Base-by-base conservation (phyloP, 2,888 invertebrate genomes). In the Palloptera scutellata region DNA sequence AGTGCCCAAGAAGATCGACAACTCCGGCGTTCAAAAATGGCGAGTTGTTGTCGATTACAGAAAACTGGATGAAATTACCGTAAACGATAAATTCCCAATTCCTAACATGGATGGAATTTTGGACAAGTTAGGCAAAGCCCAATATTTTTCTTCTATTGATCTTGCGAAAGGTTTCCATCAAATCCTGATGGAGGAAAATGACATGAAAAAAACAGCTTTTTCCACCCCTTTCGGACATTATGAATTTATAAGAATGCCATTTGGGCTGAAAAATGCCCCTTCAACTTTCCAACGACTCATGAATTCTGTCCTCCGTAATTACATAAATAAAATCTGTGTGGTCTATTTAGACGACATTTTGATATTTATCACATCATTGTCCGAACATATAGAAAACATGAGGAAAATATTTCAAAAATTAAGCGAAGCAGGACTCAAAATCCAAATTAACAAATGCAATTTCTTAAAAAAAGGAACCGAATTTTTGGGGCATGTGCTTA, bases 301-400 rank as follows among this genome's bases (percentile, higher is more conserved):
- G 58, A 64, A 58, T 45, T 48, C 52, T 15, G 53, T 64, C 5
- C 42, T 64, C 1, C n/a, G 41, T 42, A 45, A 64, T 40, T 51
- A 59, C 20, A 64, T 64, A 11, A 64, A 59, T 59, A 41, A 42
- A 20, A 41, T 64, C n/a, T 64, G 64, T 45, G 61, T 61, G 20
- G 48, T 45, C 9, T 61, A 61, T 61, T 51, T 61, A 19, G 61
- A 61, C 13, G 64, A 59, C 20, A 64, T 64, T 12, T 13, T 58
- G 10, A 45, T 64, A 4, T 64, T 64, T 51, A 58, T 51, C 17
- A 57, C 64, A n/a, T 58, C 64, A 6, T 59, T 64, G 52, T 45
- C 48, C 12, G 64, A 64, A 48, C 64, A 64, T 40, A 41, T 63
- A 40, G 42, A 17, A 13, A 61, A 45, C 51, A 48, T 51, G 30